Base-by-base conservation (phyloP, 2,888 invertebrate species). In the Euzetes globulus region DNA sequence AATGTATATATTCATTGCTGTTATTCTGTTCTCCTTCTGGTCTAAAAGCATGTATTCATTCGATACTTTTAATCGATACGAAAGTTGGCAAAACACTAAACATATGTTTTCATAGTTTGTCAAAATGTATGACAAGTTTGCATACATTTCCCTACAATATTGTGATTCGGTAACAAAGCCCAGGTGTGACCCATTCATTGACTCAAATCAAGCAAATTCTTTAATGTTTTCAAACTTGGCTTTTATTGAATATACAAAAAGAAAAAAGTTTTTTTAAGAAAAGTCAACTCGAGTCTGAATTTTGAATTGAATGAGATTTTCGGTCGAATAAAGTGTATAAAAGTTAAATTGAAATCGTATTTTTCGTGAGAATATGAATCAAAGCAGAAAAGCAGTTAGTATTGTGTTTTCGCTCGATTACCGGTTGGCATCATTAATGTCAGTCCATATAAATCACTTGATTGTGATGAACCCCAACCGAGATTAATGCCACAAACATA, bases 371-470 rank as follows among this genome's bases (percentile, higher is more conserved):
- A 27, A 29, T 29, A 33, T n/a, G 45, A 29, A 11, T 29, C 9
- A 27, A 19, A 29, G 22, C 17, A 22, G 17, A 11, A 29, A 33
- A 71, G 50, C 70, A 70, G 19, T 27, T 19, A n/a, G 25, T 68
- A 68, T 70, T 70, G 33, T 70, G 70, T 71, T 47, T 52, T 19
- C 22, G 71, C 19, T 71, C 47, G 19, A 71, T 71, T 71, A 71
- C 17, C 71, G 27, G 9, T 29, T 50, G 29, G 47, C 27, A 71
- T 71, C 71, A 71, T 71, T 71, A 71, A 71, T 45, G 47, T 71
- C 45, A 47, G 47, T 29, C 9, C 5, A 5, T 22, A 50, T 52
- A 27, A 65, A 65, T 65, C 65, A 65, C 11, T n/a, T 65, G n/a
- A 29, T 29, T 71, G 45, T 70, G 41, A 15, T 50, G 52, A 52